Percentiles rank a stretch among this genome's conserved stretches.
These are phyloP conservation scores for Microtus oregoni DNA, from an alignment of 2,113 vertebrate genomes.

Conservation along the genomic window DNA sequence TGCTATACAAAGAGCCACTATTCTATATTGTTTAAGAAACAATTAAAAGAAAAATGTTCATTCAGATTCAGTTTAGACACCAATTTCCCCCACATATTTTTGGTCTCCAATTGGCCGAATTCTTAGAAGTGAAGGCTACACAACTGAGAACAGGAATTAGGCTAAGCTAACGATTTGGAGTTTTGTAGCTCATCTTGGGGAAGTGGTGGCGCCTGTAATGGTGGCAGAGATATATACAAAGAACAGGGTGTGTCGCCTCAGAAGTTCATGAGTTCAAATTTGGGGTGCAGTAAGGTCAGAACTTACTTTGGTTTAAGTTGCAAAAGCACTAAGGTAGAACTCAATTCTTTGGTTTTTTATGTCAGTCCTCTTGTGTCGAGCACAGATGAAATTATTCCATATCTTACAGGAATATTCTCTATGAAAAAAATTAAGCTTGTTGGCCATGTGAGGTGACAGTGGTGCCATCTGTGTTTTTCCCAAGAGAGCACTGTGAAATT, in stretches of 20 bases:
- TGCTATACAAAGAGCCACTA: not conserved
- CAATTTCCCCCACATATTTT: not conserved
- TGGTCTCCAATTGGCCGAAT: not conserved
- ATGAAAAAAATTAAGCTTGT: not conserved
- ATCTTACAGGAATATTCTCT: not conserved
- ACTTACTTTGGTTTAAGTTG: not conserved
- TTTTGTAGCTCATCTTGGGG: not conserved
- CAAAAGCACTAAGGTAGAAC: not conserved
- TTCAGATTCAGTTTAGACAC: not conserved
- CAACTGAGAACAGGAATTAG: not conserved
- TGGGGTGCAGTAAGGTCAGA: not conserved
- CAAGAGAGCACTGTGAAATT: not conserved
- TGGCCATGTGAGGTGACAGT: not conserved
- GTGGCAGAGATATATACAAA: not conserved
- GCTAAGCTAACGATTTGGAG: not conserved
- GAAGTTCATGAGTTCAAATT: not conserved
- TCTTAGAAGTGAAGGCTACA: not conserved
- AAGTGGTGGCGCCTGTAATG: not conserved
- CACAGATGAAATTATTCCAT: slow-evolving; percentile 14
- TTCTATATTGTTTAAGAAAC: not conserved
- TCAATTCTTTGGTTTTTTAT: not conserved
- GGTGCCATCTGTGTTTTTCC: not conserved
- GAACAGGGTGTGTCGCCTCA: not conserved
- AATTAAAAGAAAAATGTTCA: not conserved
- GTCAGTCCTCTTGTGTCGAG: not conserved